Conservation (phyloP, 1,140 invertebrate species). For the Ganaspis sp. region DNA sequence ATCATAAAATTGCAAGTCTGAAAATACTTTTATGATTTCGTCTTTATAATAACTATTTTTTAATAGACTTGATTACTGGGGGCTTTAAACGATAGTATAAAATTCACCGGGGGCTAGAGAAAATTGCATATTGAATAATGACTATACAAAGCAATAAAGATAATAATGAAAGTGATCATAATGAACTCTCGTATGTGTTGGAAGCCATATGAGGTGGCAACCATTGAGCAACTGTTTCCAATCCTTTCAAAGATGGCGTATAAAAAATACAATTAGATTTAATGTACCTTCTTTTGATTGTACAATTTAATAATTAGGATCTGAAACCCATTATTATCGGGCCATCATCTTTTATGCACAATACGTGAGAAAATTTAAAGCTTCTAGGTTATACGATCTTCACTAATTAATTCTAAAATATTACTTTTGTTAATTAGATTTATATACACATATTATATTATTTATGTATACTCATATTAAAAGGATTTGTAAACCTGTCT, state of each 20-base stretch:
- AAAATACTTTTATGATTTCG: not conserved
- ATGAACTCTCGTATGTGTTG: not conserved
- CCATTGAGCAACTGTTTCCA: not conserved
- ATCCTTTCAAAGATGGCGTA: not conserved
- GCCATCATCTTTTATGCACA: not conserved
- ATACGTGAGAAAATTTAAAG: not conserved
- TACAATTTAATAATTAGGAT: not conserved
- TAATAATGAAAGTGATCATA: not conserved
- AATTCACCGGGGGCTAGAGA: not conserved
- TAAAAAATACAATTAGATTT: not conserved
- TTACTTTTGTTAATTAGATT: not conserved
- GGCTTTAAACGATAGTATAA: not conserved
- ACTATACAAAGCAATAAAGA: not conserved
- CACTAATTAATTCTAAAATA: not conserved
- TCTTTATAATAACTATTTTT: conserved; percentile 15
- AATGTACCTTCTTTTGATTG: not conserved
- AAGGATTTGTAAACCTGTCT: no score
- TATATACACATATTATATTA: no score
- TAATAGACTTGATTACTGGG: not conserved
- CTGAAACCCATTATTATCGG: not conserved
- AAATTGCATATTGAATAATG: conserved; percentile 11
- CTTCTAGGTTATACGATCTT: not conserved
- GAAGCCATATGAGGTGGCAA: conserved; percentile 13
- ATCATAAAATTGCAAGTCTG: not conserved
- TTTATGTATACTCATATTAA: no score